A percentile compares a stretch with the other conserved stretches of the same genome.
phyloP scores from a whole-genome alignment of 2,113 vertebrate species.

The Promerops cafer region DNA sequence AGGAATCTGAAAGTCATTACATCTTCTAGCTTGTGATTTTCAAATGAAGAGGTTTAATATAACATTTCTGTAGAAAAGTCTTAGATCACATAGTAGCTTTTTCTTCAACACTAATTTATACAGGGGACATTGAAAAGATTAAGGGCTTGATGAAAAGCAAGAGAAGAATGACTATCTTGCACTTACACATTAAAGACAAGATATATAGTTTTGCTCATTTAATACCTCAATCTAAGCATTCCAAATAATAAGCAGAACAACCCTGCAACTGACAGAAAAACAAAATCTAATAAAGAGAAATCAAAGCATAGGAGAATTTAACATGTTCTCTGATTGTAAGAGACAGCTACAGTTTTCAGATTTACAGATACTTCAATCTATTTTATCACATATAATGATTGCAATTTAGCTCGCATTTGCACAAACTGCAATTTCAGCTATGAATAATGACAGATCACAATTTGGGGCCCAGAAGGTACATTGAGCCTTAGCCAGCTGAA shows the following conservation, averaged over 20 bases:
- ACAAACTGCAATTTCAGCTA: conserved; percentile 2
- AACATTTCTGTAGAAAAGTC: neutral
- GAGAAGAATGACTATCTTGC: conserved; percentile 16
- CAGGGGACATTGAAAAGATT: neutral
- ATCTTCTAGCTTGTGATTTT: conserved; percentile 19
- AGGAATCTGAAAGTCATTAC: conserved; percentile 4
- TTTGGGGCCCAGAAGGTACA: neutral
- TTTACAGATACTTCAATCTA: conserved; percentile 31
- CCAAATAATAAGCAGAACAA: conserved; percentile 19
- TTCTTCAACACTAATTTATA: neutral
- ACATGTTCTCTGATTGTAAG: conserved; percentile 41
- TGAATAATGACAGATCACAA: neutral
- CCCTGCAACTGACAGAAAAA: neutral
- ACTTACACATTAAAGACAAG: conserved; percentile 8
- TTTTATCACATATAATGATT: conserved; percentile 10
- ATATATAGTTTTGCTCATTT: neutral
- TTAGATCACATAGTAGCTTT: neutral
- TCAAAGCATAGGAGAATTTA: conserved; percentile 20
- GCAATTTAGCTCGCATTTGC: conserved; percentile 10
- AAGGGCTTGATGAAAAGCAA: conserved; percentile 27
- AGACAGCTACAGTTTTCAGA: neutral
- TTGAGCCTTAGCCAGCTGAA: neutral
- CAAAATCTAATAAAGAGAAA: conserved; percentile 8
- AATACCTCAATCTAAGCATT: neutral
- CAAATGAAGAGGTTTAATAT: conserved; percentile 13